Conservation (phyloP, 2,797 vertebrate genomes). For the Typhlichthys subterraneus region DNA sequence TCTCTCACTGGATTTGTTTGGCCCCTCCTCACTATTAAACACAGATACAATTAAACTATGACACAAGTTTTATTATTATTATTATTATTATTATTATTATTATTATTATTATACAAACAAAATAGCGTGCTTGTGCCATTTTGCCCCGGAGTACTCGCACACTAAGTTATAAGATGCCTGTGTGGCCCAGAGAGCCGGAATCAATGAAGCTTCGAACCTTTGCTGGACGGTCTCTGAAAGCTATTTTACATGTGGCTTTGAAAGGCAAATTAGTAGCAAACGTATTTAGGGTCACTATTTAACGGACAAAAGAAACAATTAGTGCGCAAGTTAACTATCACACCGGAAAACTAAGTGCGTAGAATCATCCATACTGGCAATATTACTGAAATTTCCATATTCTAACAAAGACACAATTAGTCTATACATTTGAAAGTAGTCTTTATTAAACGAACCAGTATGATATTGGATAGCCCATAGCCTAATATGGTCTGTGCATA, state of each 20-base stretch:
- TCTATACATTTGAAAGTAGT: no score
- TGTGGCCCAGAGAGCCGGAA: constrained; percentile 48
- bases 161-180: constrained; percentile 15
- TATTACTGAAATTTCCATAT: constrained; percentile 11
- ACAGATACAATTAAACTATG: constrained; percentile 20
- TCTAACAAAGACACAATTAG: no score
- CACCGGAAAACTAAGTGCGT: constrained; percentile 11
- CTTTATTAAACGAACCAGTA: no score
- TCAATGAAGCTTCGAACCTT: constrained; percentile 30
- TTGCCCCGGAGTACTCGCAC: constrained; percentile 38
- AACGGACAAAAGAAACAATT: constrained; percentile 58
- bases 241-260: constrained; percentile 41
- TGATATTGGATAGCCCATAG: no score
- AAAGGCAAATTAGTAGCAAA: constrained; percentile 52
- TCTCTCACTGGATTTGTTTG: constrained; percentile 10
- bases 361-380: constrained; percentile 43
- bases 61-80: no score
- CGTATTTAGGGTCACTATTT: constrained; percentile 37
- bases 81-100: no score
- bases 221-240: constrained; percentile 13
- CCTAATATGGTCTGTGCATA: no score
- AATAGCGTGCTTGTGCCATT: constrained; percentile 36
- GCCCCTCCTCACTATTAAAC: neutral
- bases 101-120: constrained; percentile 9
- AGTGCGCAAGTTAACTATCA: constrained; percentile 42